Evolutionary conservation across 1,140 invertebrate species (phyloP), one percentile per base, ranked within the genome.

Genomic region (Acromyrmex heyeri): DNA sequence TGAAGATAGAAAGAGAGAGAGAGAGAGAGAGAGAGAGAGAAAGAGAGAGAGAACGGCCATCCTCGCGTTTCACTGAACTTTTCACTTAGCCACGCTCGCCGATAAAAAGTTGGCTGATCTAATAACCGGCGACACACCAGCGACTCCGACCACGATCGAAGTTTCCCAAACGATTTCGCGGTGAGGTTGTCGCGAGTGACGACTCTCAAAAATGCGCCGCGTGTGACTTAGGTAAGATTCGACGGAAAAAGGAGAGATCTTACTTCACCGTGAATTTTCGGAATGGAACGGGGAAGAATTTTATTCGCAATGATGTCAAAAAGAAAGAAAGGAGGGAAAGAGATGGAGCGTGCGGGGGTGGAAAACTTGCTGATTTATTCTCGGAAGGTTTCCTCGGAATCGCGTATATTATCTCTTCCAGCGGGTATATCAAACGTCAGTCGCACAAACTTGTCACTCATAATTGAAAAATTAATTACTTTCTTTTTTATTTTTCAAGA

Each of bases 51-150:
- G 69, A 30, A 83, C n/a, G 48, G 72, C 61, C 69, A 67, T n/a
- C 82, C 34, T 64, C 59, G 62, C 79, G 67, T 89, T 82, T 78
- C 76, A 81, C 87, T 83, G 88, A 93, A 94, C 93, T 94, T 94
- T 94, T 93, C 91, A 93, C 93, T 94, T 94, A 94, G 93, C 90
- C 76, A 86, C 67, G 86, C 67, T 91, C 86, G 86, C 88, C 90
- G 89, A 94, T 92, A 93, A 94, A 93, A 92, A 93, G 81, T 94
- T 93, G 87, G 59, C 89, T 90, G 90, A 93, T 94, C 91, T 94
- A 93, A 94, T 94, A 93, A 94, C 86, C 79, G 85, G 73, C 85
- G 91, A 91, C 91, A 91, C 91, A 92, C 87, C 87, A 73, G 27
- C 83, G 87, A 87, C 87, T 87, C 75, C 85, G 61, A 85, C 10